Evolutionary conservation across 2,888 invertebrate genomes (phyloP), one percentile per base, ranked within the genome.

Genomic region (Dryadula phaetusa): DNA sequence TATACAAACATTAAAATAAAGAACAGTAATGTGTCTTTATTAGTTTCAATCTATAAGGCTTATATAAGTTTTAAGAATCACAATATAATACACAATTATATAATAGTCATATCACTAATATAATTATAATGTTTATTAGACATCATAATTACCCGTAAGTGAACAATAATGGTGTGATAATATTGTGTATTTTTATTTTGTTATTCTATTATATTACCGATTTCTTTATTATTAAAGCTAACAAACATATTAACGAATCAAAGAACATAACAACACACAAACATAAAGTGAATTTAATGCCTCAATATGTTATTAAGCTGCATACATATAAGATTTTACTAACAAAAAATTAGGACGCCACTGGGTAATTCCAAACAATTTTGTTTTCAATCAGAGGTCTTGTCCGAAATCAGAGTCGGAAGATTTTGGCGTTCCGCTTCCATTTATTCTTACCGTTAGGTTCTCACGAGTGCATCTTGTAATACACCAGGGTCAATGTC

Each of bases 401-500:
- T 22, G 14, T 53, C 22, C 37, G 14, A 22, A 56, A 20, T 22
- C 6, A 20, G 18, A n/a, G 37, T 22, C 6, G 34, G 18, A n/a
- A 12, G 34, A 53, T 37, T 54, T 20, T 54, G 37, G 14, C 34
- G 34, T 37, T 14, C 54, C 7, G 12, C 54, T 37, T 54, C 37
- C 20, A 34, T 53, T 22, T 7, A 37, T 18, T 54, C n/a, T 20
- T 56, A 22, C 56, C 37, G 40, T 40, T 56, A 56, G 22, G 3
- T 1, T 40, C 54, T 40, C 22, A 22, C 56, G 37, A 40, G 56
- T 37, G 56, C 56, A 40, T 54, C 37, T 54, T 18, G 1, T 20
- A 3, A 54, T 22, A 37, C 34, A 37, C 37, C 53, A 47, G 58
- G 34, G 56, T 68, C 40, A 28, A 37, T 16, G 53, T 46, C 47